Evolutionary conservation across 1,140 invertebrate species (phyloP), one percentile per base, ranked within the genome.

Genomic region (Phymastichus coffea): DNA sequence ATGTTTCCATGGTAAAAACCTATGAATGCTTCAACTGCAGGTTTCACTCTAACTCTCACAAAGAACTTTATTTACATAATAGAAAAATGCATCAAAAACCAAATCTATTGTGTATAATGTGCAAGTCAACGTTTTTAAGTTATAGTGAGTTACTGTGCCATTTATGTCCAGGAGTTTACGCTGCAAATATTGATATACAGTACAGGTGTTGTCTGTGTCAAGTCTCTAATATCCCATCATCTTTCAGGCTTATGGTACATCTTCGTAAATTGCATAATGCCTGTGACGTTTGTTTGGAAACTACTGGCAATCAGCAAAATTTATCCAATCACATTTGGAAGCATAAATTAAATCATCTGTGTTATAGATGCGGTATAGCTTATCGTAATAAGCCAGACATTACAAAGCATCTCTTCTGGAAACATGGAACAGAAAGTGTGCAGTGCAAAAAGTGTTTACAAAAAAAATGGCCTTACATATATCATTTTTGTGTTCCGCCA

Each of bases 401-500:
- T 47, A 91, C 87, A 30, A 91, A 91, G 69, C 91, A 94, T 81
- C 76, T 93, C 35, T 93, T 92, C 72, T 94, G 91, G 92, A 94
- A 94, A 72, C 91, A 94, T 73, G 91, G 91, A 12, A 93, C 91
- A 4, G 91, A 93, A 71, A 92, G 91, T 79, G 86, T 90, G 2
- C 75, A 88, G 4, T 94, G 92, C 72, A 92, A 92, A 74, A 87
- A 85, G 69, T 94, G 92, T 76, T 71, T 92, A 4, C 89, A 93
- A 64, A 93, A 93, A 70, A 92, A 92, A 65, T 94, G 92, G 92
- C 90, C 89, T 0, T 90, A 93, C 75, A 88, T 93, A 9, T 94
- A 93, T 79, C 92, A 94, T 70, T 94, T 93, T 70, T 94, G 92
- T 71, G 85, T 88, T 58, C 91, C 91, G 17, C 89, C 91, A 4